Base-by-base conservation (phyloP, 1,140 invertebrate species). In the Ceratosolen solmsi region DNA sequence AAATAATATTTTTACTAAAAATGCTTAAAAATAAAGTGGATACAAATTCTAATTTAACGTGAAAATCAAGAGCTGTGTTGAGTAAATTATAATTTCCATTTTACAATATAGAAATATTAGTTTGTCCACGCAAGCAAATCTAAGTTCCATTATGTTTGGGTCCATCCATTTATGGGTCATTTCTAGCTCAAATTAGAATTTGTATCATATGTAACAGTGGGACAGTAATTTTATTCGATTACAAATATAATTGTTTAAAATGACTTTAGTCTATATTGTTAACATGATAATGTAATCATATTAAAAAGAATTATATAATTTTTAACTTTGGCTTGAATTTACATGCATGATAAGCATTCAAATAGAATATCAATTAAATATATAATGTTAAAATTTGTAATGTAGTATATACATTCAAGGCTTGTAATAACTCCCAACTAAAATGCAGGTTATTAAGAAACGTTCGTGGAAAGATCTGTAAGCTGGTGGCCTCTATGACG, bases 401-500 rank as follows among this genome's bases (percentile, higher is more conserved):
- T 76, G 80, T 82, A 82, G 80, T 76, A 70, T n/a, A n/a, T 49
- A 82, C 51, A 82, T 76, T 82, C 56, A 82, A 79, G 85, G 85
- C 81, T 79, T 87, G 80, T 90, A 90, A 89, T 90, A 89, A 90
- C 87, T 86, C 83, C 87, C 82, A 87, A 91, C 87, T 90, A 91
- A 90, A 90, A 90, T 88, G 84, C 92, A 92, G 92, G 91, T 91
- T 92, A 89, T 89, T 92, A 88, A 91, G 92, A 93, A 84, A 92
- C 91, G 86, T 92, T 88, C 91, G 90, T 89, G 90, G 92, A 89
- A 94, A 94, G 90, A 92, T 94, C 89, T 92, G 93, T 89, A 93
- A 93, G 91, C 91, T 93, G 90, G 92, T 93, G 87, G 92, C 93
- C 85, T 94, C 93, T 86, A 88, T 94, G 87, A 91, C 94, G 86